Percentiles rank a stretch among this genome's conserved stretches.
phyloP scores from a whole-genome alignment of 2,113 vertebrate genomes.

The Charadrius vociferus region DNA sequence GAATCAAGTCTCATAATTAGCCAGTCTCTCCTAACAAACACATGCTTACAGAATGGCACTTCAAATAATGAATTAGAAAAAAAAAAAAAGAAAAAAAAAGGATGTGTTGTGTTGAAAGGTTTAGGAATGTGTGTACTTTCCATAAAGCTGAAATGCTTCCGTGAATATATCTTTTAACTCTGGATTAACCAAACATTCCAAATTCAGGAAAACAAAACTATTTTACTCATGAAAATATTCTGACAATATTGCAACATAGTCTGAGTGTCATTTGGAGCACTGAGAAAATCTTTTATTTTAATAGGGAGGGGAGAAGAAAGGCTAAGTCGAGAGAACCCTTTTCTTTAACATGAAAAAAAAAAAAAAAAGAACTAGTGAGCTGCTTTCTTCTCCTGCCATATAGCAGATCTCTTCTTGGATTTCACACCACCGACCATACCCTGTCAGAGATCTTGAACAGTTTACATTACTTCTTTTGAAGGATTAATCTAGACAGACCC shows the following conservation, averaged over 20 bases:
- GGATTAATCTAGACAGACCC: conserved; percentile 18
- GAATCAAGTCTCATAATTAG: not conserved
- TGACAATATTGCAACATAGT: not conserved
- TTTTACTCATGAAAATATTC: not conserved
- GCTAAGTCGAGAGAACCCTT: not conserved
- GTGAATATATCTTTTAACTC: not conserved
- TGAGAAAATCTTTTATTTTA: not conserved
- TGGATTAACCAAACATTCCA: not conserved
- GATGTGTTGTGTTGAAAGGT: not conserved
- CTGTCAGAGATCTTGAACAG: conserved; percentile 35
- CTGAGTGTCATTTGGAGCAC: not conserved
- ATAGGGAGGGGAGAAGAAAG: not conserved
- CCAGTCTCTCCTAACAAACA: not conserved
- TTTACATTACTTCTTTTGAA: conserved; percentile 53
- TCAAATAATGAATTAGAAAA: not conserved
- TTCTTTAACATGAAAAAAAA: not conserved
- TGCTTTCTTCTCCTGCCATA: conserved; percentile 50
- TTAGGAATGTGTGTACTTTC: not conserved
- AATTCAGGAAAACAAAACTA: not conserved
- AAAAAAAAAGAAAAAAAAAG: not conserved
- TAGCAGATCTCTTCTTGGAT: conserved; percentile 55
- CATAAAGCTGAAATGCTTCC: not conserved
- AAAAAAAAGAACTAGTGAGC: not conserved
- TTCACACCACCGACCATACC: conserved; percentile 19
- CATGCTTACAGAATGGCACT: not conserved